These are phyloP conservation scores for Drosophila neocordata DNA, from an alignment of 1,140 invertebrate species.

Conservation along the genomic window DNA sequence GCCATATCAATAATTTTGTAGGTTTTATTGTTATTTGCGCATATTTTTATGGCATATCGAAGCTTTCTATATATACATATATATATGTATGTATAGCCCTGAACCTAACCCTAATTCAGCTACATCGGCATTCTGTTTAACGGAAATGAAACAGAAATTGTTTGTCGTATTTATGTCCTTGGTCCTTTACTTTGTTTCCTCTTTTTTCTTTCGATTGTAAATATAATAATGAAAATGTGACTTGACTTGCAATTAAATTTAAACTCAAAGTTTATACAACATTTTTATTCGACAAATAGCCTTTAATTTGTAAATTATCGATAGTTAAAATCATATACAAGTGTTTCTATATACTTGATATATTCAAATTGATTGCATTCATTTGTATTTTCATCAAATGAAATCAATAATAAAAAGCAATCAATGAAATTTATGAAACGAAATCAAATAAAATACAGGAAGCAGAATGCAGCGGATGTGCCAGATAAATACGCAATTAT, in stretches of 20 bases:
- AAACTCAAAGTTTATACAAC: neutral
- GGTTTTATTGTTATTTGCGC: slow-evolving; percentile 78
- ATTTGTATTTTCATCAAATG: slow-evolving; percentile 9
- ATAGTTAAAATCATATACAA: neutral
- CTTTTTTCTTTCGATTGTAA: too few relatives aligned
- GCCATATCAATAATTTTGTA: slow-evolving; percentile 76
- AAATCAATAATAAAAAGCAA: slow-evolving; percentile 43
- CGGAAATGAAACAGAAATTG: slow-evolving; percentile 55
- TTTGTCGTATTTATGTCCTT: slow-evolving; percentile 45
- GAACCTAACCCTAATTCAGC: slow-evolving; percentile 14
- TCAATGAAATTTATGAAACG: slow-evolving; percentile 38
- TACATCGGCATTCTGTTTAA: slow-evolving; percentile 9
- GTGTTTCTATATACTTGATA: neutral
- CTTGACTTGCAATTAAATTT: neutral
- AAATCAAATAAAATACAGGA: slow-evolving; percentile 41
- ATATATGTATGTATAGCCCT: too few relatives aligned
- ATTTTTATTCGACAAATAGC: neutral
- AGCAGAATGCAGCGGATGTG: slow-evolving; percentile 56
- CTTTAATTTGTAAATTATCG: neutral
- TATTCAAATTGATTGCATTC: slow-evolving; percentile 4
- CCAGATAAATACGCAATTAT: slow-evolving; percentile 62
- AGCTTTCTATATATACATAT: neutral
- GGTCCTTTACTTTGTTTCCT: slow-evolving; percentile 31
- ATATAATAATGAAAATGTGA: neutral
- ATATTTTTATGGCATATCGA: slow-evolving; percentile 63